Evolutionary conservation across 2,888 invertebrate species (phyloP), one percentile per base, ranked within the genome.

Genomic region (Pseudolycoriella hygida): DNA sequence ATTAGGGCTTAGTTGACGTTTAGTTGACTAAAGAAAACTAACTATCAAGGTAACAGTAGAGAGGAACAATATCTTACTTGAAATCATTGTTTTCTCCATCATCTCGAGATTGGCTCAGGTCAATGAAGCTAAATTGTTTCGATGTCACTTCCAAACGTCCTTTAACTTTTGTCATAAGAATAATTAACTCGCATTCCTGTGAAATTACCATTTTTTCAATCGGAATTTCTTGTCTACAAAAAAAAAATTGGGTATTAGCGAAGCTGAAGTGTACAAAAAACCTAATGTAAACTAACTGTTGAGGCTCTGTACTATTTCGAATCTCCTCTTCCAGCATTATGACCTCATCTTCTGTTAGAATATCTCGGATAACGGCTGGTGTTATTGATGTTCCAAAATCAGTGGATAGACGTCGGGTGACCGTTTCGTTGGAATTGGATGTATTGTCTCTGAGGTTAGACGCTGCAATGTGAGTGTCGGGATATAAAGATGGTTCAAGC

Each of bases 111-210:
- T 69, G 66, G 52, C 70, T 71, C 45, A 70, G 58, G 57, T 76
- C 76, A 52, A 70, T 67, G 57, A 76, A 76, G 49, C 71, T 73
- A 44, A 76, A 67, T 48, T 71, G 61, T 15, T 67, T 69, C 44
- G 71, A 73, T 47, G 75, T 75, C 48, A 76, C 67, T 59, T 77
- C 76, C 30, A 76, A 65, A 40, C 71, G 67, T 31, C 76, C 76
- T 58, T 71, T 71, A 19, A 75, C 67, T 48, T 70, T 69, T 41
- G 70, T 71, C 67, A 72, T 72, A 40, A 76, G 56, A 0, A 74
- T 75, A 30, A 76, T 70, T 12, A 76, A 61, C 51, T 76, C 73
- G 56, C 76, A 76, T 40, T 75, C 73, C 55, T 74, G 74, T 6
- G 71, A 67, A 45, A 75, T 64, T 15, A 75, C 63, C 44, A 72